Evolutionary conservation across 30 jellyfish, hydroid and myxozoan genomes (phyloP).

Genomic region (Cassiopea xamachana): DNA sequence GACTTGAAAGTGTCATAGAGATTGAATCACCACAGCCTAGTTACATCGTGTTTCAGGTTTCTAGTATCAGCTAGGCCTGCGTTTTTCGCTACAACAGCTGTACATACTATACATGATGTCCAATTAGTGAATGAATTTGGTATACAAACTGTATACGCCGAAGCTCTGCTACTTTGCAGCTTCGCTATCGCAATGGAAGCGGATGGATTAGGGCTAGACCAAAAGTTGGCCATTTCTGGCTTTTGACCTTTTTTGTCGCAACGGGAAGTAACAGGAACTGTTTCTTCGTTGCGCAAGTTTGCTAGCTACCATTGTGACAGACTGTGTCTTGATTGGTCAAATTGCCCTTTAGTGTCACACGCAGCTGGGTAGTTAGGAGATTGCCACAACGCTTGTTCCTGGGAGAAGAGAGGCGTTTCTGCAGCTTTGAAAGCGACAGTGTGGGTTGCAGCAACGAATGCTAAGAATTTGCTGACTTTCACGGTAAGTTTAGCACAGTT

Average conservation of each 20-base stretch:
- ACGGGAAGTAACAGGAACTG: conserved; percentile 61
- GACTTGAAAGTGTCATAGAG: no score
- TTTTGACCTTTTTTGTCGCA: background rate
- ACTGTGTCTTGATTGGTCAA: conserved; percentile 27
- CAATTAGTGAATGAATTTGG: no score
- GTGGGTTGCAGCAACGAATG: background rate
- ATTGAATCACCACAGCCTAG: no score
- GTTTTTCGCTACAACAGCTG: no score
- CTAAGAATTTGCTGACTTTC: background rate
- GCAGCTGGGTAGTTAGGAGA: background rate
- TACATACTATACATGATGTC: no score
- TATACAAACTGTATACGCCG: no score
- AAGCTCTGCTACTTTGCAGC: no score
- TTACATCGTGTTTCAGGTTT: no score
- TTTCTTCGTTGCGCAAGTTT: conserved; percentile 35
- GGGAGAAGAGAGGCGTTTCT: conserved; percentile 36
- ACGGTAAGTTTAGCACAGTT: background rate
- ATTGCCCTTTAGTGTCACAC: conserved; percentile 7
- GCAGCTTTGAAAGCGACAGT: background rate
- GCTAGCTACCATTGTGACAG: conserved; percentile 5
- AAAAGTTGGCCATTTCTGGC: background rate
- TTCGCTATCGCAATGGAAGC: no score
- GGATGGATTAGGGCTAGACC: no score
- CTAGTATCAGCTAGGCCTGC: no score
- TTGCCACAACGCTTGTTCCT: conserved; percentile 15